These are phyloP conservation scores for Melolontha melolontha DNA, from an alignment of 2,888 invertebrate genomes.

Conservation along the genomic window DNA sequence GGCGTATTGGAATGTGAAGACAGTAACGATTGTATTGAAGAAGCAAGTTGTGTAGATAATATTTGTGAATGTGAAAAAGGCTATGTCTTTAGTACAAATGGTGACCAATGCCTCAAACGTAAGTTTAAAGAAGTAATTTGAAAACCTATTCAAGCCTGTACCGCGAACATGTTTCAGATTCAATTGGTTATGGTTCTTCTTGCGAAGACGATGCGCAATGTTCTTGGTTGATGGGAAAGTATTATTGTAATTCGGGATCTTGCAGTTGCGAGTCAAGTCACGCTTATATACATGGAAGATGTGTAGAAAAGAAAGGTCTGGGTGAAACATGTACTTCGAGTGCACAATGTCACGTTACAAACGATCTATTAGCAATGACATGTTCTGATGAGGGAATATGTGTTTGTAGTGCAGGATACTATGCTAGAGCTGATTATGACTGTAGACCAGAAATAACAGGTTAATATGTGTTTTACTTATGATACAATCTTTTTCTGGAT, in stretches of 20 bases:
- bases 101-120: conserved; percentile 35
- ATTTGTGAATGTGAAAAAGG: conserved; percentile 36
- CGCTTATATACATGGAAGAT: conserved; percentile 41
- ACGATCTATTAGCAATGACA: conserved; percentile 32
- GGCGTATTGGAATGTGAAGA: conserved; percentile 30
- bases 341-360: conserved; percentile 39
- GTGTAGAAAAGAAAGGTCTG: conserved; percentile 28
- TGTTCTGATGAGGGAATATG: conserved; percentile 37
- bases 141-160: not conserved
- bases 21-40: conserved; percentile 34
- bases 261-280: conserved; percentile 36
- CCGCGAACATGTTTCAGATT: conserved; percentile 12
- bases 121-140: conserved; percentile 15
- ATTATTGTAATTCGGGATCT: conserved; percentile 24
- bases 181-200: conserved; percentile 24
- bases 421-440: conserved; percentile 41
- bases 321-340: conserved; percentile 33
- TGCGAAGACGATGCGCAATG: conserved; percentile 41
- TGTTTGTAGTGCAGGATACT: conserved; percentile 39
- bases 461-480: too few relatives aligned
- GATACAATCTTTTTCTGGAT: too few relatives aligned
- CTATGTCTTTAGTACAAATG: conserved; percentile 27
- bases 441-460: conserved; percentile 36
- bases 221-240: conserved; percentile 31
- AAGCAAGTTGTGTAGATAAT: conserved; percentile 29